Conservation (phyloP, 2,888 invertebrate species). For the Lobophora halterata region DNA sequence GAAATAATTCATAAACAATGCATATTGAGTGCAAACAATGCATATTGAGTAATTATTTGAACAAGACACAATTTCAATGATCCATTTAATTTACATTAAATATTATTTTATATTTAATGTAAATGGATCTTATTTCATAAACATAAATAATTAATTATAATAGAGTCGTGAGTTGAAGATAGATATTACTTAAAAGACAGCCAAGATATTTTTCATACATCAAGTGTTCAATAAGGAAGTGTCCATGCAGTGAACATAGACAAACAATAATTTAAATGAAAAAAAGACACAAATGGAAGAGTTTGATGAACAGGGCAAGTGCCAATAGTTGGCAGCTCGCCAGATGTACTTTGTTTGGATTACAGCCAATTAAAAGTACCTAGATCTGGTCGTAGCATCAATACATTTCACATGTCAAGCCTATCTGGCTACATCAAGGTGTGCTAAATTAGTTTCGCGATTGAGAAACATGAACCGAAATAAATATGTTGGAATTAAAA, state of each 20-base stretch:
- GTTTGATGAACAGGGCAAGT: slow-evolving; percentile 73
- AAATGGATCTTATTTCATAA: no score
- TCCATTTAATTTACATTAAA: no score
- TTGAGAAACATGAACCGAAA: slow-evolving; percentile 48
- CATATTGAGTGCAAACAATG: no score
- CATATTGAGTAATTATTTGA: no score
- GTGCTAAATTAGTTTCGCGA: slow-evolving; percentile 58
- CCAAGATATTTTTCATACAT: slow-evolving; percentile 18
- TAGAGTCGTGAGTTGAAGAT: no score
- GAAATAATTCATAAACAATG: no score
- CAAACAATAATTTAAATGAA: slow-evolving; percentile 57
- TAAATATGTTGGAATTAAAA: slow-evolving; percentile 33
- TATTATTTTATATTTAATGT: no score
- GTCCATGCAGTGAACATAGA: slow-evolving; percentile 27
- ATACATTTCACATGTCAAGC: slow-evolving; percentile 65
- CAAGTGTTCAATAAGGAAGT: slow-evolving; percentile 42
- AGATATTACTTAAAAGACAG: slow-evolving; percentile 13
- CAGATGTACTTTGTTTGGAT: slow-evolving; percentile 79
- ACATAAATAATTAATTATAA: no score
- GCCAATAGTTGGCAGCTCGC: slow-evolving; percentile 68
- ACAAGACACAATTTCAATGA: no score
- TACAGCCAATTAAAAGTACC: slow-evolving; percentile 78
- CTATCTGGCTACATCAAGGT: slow-evolving; percentile 62
- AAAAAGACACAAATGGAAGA: slow-evolving; percentile 74
- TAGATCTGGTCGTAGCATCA: slow-evolving; percentile 61